Conservation (phyloP, 2,113 vertebrate species). For the Electrona antarctica region DNA sequence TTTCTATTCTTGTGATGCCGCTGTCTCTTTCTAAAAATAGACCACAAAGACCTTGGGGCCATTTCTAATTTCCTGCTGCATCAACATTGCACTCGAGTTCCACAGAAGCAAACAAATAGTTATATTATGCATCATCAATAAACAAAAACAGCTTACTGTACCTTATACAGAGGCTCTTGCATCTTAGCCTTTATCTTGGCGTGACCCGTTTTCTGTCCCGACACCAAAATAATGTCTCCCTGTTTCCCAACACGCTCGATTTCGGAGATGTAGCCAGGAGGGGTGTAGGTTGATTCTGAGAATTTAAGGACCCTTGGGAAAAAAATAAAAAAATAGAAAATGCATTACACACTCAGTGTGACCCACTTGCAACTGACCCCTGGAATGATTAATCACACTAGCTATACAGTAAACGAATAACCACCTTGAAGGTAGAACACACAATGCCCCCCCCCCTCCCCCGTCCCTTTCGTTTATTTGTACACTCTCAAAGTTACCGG, state of each 20-base stretch:
- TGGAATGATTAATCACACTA: conserved; percentile 1
- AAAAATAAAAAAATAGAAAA: background rate
- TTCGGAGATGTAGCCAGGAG: conserved; percentile 90
- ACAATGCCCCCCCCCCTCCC: background rate
- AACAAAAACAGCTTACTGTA: conserved; percentile 28
- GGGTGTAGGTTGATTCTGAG: conserved; percentile 91
- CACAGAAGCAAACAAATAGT: background rate
- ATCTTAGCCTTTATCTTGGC: conserved; percentile 84
- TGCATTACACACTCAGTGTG: background rate
- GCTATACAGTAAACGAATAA: background rate
- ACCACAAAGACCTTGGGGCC: conserved; percentile 1
- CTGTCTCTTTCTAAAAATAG: background rate
- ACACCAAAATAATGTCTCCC: conserved; percentile 81
- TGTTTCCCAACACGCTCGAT: conserved; percentile 96
- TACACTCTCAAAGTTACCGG: too few species aligned
- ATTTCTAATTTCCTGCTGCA: background rate
- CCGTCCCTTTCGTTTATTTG: too few species aligned
- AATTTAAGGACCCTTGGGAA: conserved; percentile 88
- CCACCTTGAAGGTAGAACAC: background rate
- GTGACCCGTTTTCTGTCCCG: conserved; percentile 83
- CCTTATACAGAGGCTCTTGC: conserved; percentile 79
- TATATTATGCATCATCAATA: background rate
- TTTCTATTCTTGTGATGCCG: background rate
- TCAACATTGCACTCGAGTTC: background rate
- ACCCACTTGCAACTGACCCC: background rate